These are phyloP conservation scores for Drosophila fuyamai DNA, from an alignment of 1,140 invertebrate species.

Conservation along the genomic window DNA sequence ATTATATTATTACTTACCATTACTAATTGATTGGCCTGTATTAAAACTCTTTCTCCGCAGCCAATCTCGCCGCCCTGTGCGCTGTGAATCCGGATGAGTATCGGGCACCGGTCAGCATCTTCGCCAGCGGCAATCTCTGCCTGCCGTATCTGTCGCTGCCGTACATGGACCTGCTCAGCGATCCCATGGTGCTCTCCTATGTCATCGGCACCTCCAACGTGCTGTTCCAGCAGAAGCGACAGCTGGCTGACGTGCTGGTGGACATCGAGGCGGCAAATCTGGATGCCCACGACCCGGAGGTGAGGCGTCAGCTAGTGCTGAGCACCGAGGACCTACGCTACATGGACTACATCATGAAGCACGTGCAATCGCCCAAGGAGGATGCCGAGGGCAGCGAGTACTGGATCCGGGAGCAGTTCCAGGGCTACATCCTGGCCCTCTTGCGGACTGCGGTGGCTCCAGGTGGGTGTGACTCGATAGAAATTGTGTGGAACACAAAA, in stretches of 20 bases:
- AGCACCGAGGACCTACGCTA: constrained; percentile 98
- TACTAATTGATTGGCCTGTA: neutral
- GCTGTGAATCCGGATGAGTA: constrained; percentile 89
- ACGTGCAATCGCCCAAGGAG: constrained; percentile 91
- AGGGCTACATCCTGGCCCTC: constrained; percentile 95
- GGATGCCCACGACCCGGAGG: constrained; percentile 93
- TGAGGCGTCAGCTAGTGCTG: constrained; percentile 93
- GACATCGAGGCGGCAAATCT: constrained; percentile 95
- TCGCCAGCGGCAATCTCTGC: constrained; percentile 96
- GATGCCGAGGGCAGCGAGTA: constrained; percentile 96
- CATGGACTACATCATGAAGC: constrained; percentile 95
- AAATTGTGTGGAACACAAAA: neutral
- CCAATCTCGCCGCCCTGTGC: constrained; percentile 67
- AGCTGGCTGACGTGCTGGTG: constrained; percentile 95
- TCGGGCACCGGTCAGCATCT: constrained; percentile 95
- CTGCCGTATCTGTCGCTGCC: constrained; percentile 98
- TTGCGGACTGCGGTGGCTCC: constrained; percentile 92
- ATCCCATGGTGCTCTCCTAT: constrained; percentile 95
- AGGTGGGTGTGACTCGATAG: constrained; percentile 85
- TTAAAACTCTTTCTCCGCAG: constrained; percentile 25
- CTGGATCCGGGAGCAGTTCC: constrained; percentile 98
- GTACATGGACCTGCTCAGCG: constrained; percentile 96
- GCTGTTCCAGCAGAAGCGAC: constrained; percentile 97
- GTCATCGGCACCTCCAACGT: constrained; percentile 98
- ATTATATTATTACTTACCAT: too few relatives aligned